Conservation (phyloP, 2,113 vertebrate genomes). For the Cercocebus atys region DNA sequence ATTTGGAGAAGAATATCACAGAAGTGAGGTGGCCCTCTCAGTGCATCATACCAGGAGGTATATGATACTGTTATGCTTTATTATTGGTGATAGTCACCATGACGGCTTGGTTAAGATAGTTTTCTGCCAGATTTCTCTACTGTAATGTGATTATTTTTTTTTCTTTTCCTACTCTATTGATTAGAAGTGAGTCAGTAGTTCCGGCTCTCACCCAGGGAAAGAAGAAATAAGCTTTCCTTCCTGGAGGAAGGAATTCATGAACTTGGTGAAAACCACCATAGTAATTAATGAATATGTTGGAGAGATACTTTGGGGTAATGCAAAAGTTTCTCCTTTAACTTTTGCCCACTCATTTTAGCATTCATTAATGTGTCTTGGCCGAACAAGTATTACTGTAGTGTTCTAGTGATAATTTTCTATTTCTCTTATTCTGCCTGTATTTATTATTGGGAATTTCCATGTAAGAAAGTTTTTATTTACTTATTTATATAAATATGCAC, state of each 20-base stretch:
- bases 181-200: background rate
- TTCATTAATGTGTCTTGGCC: background rate
- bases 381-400: background rate
- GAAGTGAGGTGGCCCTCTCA: background rate
- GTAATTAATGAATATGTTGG: background rate
- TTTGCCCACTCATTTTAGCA: background rate
- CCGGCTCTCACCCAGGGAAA: background rate
- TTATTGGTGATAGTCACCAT: background rate
- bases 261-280: background rate
- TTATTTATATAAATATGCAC: background rate
- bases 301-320: background rate
- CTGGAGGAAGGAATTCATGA: background rate
- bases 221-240: background rate
- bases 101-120: background rate
- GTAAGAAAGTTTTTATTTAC: background rate
- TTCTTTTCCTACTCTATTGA: background rate
- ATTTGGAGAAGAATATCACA: background rate
- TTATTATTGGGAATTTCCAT: slow-evolving; percentile 9
- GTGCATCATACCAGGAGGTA: fast-evolving
- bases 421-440: background rate
- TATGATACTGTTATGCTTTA: background rate
- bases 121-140: background rate
- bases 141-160: background rate
- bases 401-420: background rate
- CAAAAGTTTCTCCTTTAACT: background rate